phyloP scores from a whole-genome alignment of 2,797 vertebrate species.

The Danio aesculapii region DNA sequence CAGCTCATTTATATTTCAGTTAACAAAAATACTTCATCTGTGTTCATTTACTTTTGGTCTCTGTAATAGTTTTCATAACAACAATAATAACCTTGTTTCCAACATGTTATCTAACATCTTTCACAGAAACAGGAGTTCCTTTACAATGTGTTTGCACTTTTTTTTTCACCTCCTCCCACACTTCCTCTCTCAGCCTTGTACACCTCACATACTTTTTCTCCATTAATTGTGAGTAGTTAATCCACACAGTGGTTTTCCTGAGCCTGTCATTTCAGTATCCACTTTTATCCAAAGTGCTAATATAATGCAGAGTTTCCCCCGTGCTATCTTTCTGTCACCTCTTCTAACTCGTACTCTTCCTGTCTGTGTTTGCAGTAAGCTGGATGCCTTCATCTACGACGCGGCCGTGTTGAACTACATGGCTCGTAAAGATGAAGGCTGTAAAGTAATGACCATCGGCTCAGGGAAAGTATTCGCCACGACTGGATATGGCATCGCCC shows the following conservation, averaged over 20 bases:
- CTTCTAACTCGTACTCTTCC: slow-evolving; percentile 43
- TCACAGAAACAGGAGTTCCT: slow-evolving; percentile 26
- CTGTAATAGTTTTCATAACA: slow-evolving; percentile 27
- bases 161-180: slow-evolving; percentile 15
- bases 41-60: slow-evolving; percentile 1
- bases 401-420: slow-evolving; percentile 95
- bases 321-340: slow-evolving; percentile 22
- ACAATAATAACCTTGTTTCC: slow-evolving; percentile 33
- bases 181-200: slow-evolving; percentile 10
- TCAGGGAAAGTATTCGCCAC: slow-evolving; percentile 96
- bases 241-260: slow-evolving; percentile 45
- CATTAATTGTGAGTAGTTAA: slow-evolving; percentile 39
- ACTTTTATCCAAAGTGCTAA: slow-evolving; percentile 36
- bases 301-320: slow-evolving; percentile 8
- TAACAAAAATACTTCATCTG: neutral
- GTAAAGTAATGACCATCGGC: slow-evolving; percentile 95
- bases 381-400: slow-evolving; percentile 95
- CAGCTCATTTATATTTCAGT: slow-evolving; percentile 11
- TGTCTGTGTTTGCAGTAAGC: slow-evolving; percentile 81
- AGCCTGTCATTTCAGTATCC: slow-evolving; percentile 42
- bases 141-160: slow-evolving; percentile 46
- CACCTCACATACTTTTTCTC: slow-evolving; percentile 1
- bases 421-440: slow-evolving; percentile 95
- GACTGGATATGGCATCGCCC: slow-evolving; percentile 93
- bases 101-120: slow-evolving; percentile 12